These are phyloP conservation scores for Poliocrania exsul DNA, from an alignment of 2,797 vertebrate genomes.

Conservation along the genomic window DNA sequence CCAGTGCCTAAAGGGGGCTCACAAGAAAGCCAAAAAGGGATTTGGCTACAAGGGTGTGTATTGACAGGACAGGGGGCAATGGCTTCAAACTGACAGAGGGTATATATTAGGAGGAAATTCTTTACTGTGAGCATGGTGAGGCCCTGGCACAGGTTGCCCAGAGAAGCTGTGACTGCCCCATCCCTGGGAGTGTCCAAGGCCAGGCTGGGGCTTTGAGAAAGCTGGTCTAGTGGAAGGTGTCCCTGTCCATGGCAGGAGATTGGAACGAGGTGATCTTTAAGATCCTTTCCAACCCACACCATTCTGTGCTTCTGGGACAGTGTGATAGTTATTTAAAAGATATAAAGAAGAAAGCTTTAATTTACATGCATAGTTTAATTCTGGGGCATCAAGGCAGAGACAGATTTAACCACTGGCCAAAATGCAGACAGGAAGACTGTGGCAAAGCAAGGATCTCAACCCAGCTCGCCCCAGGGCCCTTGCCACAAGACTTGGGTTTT, in stretches of 20 bases:
- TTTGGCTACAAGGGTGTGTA: not conserved
- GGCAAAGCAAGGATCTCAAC: not conserved
- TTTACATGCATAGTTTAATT: not conserved
- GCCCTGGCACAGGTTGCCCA: not conserved
- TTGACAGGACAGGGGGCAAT: not conserved
- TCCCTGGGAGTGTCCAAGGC: not conserved
- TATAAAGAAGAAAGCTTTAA: not conserved
- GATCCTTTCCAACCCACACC: not conserved
- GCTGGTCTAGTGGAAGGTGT: rapidly evolving
- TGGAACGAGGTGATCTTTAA: not conserved
- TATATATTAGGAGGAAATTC: not conserved
- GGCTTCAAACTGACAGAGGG: not conserved
- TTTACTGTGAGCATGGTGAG: not conserved
- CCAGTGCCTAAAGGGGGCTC: not conserved
- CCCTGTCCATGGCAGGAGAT: not conserved
- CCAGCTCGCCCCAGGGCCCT: not conserved
- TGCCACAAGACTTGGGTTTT: not conserved
- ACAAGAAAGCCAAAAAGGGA: not conserved
- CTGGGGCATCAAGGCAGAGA: not conserved
- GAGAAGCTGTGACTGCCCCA: not conserved
- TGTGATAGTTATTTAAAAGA: not conserved
- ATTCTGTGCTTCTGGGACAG: not conserved
- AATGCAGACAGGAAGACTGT: conserved; percentile 1
- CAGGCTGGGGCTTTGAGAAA: rapidly evolving
- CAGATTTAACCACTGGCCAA: not conserved